phyloP scores from a whole-genome alignment of 2,797 vertebrate species.

The Lates japonicus region DNA sequence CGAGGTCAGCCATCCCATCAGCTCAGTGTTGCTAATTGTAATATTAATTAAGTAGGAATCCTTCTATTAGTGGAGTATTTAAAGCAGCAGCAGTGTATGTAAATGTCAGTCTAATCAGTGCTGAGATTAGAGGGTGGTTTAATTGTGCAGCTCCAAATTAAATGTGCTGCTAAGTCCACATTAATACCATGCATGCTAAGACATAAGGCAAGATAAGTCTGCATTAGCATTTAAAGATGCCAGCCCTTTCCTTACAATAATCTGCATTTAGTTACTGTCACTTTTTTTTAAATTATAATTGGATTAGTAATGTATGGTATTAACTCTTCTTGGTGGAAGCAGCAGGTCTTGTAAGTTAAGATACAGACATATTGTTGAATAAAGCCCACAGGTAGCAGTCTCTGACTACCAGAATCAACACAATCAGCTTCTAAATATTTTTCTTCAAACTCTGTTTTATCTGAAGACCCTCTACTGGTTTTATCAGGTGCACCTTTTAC shows the following conservation, averaged over 20 bases:
- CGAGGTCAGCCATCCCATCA: constrained; percentile 25
- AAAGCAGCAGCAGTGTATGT: constrained; percentile 17
- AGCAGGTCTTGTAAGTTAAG: background rate
- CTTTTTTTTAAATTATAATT: background rate
- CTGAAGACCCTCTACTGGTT: background rate
- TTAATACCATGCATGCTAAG: constrained; percentile 1
- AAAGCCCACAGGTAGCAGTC: background rate
- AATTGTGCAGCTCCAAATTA: constrained; percentile 23
- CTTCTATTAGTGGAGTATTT: constrained; percentile 26
- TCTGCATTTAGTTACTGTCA: background rate
- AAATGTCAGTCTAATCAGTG: constrained; percentile 58
- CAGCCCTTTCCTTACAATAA: constrained; percentile 27
- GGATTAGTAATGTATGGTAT: background rate
- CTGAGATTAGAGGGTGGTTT: constrained; percentile 8
- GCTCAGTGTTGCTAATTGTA: constrained; percentile 18
- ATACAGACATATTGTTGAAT: background rate
- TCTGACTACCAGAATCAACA: background rate
- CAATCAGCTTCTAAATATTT: background rate
- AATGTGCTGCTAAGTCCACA: constrained; percentile 10
- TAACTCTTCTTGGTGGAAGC: background rate
- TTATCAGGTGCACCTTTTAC: background rate
- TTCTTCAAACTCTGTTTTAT: background rate
- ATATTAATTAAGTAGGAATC: constrained; percentile 42
- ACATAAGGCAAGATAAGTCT: background rate
- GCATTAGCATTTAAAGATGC: constrained; percentile 20